Evolutionary conservation across 2,888 invertebrate genomes (phyloP), one percentile per base, ranked within the genome.

Genomic region (Nebria salina): DNA sequence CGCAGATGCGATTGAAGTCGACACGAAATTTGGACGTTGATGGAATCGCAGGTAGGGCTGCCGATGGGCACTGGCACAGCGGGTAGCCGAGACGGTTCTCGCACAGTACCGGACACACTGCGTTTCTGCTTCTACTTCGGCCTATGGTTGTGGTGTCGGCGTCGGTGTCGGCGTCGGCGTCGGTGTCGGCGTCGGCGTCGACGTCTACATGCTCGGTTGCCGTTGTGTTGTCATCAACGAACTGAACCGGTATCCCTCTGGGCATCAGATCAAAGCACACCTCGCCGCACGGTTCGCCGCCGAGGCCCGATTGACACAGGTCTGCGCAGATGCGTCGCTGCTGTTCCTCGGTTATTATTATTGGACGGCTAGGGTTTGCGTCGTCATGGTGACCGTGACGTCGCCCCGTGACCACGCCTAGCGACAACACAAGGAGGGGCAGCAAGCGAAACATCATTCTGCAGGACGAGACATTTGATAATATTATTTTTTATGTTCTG

Each of bases 91-190:
- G 88, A 82, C 89, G 89, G 86, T 92, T 91, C 78, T 88, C 87
- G 87, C 94, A 94, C 77, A 93, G 90, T 64, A 91, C 88, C 0
- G 91, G 91, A 84, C 93, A 94, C 80, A 93, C 92, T 75, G 87
- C 88, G 66, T 88, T 88, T 34, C 92, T 86, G 3, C 92, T 86
- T 20, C 20, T 20, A 20, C 20, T 20, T 20, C 20, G 20, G 20
- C 20, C 20, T 20, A 20, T 20, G 20, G 20, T 20, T 0, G 0
- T 20, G 20, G 20, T 20, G 20, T 20, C 20, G 20, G 20, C 20
- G 20, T 20, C 20, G 20, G 20, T 1, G 20, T 20, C 20, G 20
- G 1, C 20, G 20, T 20, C 20, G 20, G 1, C 20, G 85, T 84
- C 13, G n/a, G n/a, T n/a, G n/a, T n/a, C 20, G 20, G 20, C 20